Conservation (phyloP, 2,113 vertebrate genomes). For the Silurus asotus region DNA sequence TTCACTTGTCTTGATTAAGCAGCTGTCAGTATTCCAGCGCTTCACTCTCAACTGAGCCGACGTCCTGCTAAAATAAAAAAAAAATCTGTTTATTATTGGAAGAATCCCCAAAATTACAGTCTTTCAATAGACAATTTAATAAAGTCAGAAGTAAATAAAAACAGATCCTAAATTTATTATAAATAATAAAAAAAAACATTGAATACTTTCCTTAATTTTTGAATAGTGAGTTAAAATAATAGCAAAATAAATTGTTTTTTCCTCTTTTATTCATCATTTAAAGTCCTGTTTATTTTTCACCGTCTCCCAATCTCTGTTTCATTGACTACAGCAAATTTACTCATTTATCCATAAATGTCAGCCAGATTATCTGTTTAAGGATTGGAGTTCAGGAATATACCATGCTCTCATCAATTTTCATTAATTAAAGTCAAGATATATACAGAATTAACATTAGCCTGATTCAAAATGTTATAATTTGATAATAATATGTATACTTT, state of each 20-base stretch:
- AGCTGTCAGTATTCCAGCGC: background rate
- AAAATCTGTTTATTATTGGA: background rate
- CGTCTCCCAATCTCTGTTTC: background rate
- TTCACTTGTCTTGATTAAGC: background rate
- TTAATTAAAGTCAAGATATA: background rate
- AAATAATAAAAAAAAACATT: background rate
- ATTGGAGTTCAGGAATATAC: background rate
- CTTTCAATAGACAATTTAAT: background rate
- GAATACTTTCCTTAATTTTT: background rate
- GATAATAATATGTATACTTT: background rate
- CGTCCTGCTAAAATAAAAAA: conserved; percentile 1
- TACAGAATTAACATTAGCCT: background rate
- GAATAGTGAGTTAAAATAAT: background rate
- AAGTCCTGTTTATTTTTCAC: background rate
- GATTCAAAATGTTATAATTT: background rate
- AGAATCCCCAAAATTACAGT: background rate
- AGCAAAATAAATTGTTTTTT: background rate
- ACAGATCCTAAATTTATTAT: background rate
- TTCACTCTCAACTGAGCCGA: background rate
- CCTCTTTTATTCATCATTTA: background rate
- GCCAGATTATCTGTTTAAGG: background rate
- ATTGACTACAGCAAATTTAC: background rate
- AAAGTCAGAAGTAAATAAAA: background rate
- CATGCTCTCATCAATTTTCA: background rate
- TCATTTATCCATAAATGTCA: background rate